Evolutionary conservation across 2,888 invertebrate species (phyloP), one percentile per base, ranked within the genome.

Genomic region (Oscheius myriophilus): DNA sequence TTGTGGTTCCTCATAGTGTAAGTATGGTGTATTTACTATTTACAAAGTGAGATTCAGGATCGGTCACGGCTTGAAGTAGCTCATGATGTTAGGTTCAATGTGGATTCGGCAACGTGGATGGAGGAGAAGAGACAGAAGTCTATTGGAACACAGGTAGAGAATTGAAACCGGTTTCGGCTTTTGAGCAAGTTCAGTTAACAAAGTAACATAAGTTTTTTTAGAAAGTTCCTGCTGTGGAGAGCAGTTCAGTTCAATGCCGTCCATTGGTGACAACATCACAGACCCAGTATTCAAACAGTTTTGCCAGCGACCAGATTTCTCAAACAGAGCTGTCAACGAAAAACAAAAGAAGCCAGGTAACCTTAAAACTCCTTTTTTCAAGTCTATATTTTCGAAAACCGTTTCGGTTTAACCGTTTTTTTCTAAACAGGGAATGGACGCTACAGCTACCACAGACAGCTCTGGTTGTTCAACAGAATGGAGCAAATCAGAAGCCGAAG

Each of bases 331-430:
- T 71, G 18, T 53, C 45, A n/a, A 72, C 45, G 51, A 76, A 72
- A 61, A 76, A 72, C 25, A 73, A 70, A 62, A 63, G 69, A 59
- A 70, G 70, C 69, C 76, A 76, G 76, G 76, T 76, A 69, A 52
- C 46, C 9, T 21, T 3, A n/a, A n/a, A n/a, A 12, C 12, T 41
- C 18, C 1, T 33, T 49, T 61, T 49, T 2, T 42, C 43, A 43
- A 43, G n/a, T 43, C 41, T 55, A 16, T 33, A 41, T 26, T 53
- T 26, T 55, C 23, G n/a, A n/a, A n/a, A n/a, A n/a, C n/a, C n/a
- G n/a, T n/a, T n/a, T n/a, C n/a, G n/a, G n/a, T n/a, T n/a, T n/a
- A n/a, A n/a, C n/a, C n/a, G n/a, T n/a, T n/a, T n/a, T n/a, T 16
- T 54, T 55, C 9, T 25, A 25, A 58, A 23, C 51, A 58, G 58